phyloP scores from a whole-genome alignment of 2,888 invertebrate genomes.

The Drosophila hamatofila region DNA sequence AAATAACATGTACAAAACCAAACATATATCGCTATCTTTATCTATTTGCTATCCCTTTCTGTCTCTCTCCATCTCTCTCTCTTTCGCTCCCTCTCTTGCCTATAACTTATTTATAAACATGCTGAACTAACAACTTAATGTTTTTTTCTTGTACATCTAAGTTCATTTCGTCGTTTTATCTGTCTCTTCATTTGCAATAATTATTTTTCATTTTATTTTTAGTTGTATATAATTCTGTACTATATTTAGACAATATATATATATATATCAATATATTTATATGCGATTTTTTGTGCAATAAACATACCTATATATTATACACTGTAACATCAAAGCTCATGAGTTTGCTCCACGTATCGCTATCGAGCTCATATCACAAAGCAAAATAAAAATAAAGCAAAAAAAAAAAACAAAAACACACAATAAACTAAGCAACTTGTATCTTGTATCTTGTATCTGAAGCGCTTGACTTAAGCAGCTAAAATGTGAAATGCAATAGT shows the following conservation, averaged over 20 bases:
- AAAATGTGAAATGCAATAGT: slow-evolving; percentile 57
- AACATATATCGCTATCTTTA: slow-evolving; percentile 49
- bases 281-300: slow-evolving; percentile 43
- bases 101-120: slow-evolving; percentile 37
- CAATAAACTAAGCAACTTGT: slow-evolving; percentile 5
- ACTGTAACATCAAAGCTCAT: slow-evolving; percentile 81
- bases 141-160: slow-evolving; percentile 37
- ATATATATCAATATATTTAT: slow-evolving; percentile 13
- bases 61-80: slow-evolving; percentile 3
- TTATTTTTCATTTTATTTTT: neutral
- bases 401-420: slow-evolving; percentile 9
- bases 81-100: slow-evolving; percentile 7
- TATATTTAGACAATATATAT: slow-evolving; percentile 21
- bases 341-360: slow-evolving; percentile 83
- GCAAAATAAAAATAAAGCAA: slow-evolving; percentile 16
- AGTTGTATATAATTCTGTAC: slow-evolving; percentile 19
- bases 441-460: slow-evolving; percentile 29
- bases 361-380: slow-evolving; percentile 72
- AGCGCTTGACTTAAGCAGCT: slow-evolving; percentile 31
- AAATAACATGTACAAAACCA: slow-evolving; percentile 30
- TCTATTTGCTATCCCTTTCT: neutral
- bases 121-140: slow-evolving; percentile 32
- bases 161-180: slow-evolving; percentile 53
- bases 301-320: slow-evolving; percentile 64
- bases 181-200: slow-evolving; percentile 53